Base-by-base conservation (phyloP, 2,113 vertebrate genomes). In the Cettia cetti region DNA sequence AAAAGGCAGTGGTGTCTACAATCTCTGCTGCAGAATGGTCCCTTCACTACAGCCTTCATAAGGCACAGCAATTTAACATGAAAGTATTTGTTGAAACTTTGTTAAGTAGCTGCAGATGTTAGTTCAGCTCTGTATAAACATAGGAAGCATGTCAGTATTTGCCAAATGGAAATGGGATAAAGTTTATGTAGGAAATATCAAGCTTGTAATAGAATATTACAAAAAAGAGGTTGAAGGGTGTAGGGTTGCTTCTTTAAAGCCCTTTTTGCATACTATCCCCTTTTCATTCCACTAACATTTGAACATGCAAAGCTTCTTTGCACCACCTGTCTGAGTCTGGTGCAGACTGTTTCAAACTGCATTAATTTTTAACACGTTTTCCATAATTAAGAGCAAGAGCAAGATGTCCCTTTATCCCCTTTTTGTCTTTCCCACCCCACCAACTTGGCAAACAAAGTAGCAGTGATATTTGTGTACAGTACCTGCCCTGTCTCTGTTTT, bases 401-500 rank as follows among this genome's bases (percentile, higher is more conserved):
- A n/a, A 59, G 17, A 72, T 2, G 3, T 18, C 28, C 37, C 49
- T 82, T 45, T 33, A 40, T 19, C 8, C 10, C 13, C 17, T 79
- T 86, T 60, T 71, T 40, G 10, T 72, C 85, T 15, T n/a, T 52
- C 28, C 45, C 7, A 45, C 27, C 37, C 35, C 11, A 72, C 20
- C 54, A 72, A 45, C n/a, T 84, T 19, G 27, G 22, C 35, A 49
- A 61, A 61, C 0, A 4, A 59, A 63, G 15, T 3, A 4, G 10
- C 14, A 30, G 12, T 19, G 37, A 72, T 21, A 20, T 6, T 6
- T 15, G 47, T 5, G 10, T 2, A 16, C 59, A 61, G 80, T 79
- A 99, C 99, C 98, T 99, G 99, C 49, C 99, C 99, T 0, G 98
- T 97, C 91, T 99, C 99, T 0, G 99, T 99, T 94, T 99, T 99